A percentile compares a stretch with the other conserved stretches of the same genome.
phyloP scores from a whole-genome alignment of 2,888 invertebrate genomes.

The Eupithecia inturbata region DNA sequence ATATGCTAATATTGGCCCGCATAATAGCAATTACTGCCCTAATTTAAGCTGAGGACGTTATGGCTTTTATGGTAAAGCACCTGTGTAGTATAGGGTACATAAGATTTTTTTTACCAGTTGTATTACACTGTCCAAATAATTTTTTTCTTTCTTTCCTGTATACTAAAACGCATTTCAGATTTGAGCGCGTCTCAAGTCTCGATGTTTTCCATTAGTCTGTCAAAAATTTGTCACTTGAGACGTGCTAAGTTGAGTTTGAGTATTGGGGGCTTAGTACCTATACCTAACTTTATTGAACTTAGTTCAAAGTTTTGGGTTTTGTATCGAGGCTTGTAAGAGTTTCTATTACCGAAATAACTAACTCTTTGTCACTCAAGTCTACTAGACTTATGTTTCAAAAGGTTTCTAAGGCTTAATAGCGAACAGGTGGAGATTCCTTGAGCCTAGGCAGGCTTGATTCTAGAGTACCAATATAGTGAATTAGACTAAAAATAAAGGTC shows the following conservation, averaged over 20 bases:
- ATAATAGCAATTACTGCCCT: constrained; percentile 51
- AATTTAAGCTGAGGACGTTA: constrained; percentile 34
- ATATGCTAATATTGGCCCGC: constrained; percentile 51
- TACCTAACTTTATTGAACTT: neutral
- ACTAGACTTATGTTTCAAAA: neutral
- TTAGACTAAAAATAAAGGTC: neutral
- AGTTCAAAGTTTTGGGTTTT: neutral
- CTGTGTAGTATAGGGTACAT: neutral
- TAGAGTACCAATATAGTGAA: neutral
- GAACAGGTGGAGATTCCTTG: neutral
- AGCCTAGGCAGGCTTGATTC: neutral
- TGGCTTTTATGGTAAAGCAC: constrained; percentile 14
- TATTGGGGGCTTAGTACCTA: neutral
- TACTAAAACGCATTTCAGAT: too few species aligned
- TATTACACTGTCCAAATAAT: too few species aligned
- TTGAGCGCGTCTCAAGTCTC: too few species aligned
- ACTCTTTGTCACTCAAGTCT: neutral
- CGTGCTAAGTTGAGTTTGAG: too few species aligned
- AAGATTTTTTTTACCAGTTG: neutral
- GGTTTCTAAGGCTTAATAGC: neutral
- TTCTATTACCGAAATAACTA: neutral
- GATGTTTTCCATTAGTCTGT: too few species aligned
- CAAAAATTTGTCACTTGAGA: too few species aligned
- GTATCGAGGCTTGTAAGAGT: too few species aligned
- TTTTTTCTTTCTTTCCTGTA: too few species aligned